Percentiles rank a stretch among this genome's conserved stretches.
Conservation (phyloP, 2,797 vertebrate genomes). For the Trachops cirrhosus region DNA sequence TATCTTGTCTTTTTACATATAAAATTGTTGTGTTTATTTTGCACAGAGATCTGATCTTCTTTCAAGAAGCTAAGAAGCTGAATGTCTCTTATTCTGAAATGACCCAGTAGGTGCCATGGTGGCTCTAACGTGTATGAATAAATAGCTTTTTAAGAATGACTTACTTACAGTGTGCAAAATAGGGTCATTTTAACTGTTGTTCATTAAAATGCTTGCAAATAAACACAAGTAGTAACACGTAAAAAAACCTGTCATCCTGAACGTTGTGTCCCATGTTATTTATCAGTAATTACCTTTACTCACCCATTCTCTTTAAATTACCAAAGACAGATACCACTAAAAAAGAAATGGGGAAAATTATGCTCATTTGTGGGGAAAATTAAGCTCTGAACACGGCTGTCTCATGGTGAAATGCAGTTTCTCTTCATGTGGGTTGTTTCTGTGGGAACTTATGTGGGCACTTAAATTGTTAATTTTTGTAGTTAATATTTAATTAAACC, state of each 20-base stretch:
- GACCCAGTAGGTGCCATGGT: not conserved
- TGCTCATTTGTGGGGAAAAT: not conserved
- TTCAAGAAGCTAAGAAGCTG: not conserved
- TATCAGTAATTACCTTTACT: conserved; percentile 7
- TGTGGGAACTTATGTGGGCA: not conserved
- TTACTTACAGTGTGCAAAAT: not conserved
- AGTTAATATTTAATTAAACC: conserved; percentile 15
- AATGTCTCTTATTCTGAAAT: not conserved
- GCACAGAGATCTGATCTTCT: not conserved
- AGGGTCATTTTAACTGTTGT: not conserved
- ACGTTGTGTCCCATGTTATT: not conserved
- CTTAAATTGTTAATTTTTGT: not conserved
- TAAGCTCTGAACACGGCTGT: not conserved
- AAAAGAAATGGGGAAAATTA: not conserved
- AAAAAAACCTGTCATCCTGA: not conserved
- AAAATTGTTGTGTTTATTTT: not conserved
- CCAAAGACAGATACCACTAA: not conserved
- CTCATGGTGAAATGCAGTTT: not conserved
- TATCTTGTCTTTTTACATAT: not conserved
- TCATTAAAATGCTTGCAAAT: conserved; percentile 1
- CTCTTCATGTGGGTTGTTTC: not conserved
- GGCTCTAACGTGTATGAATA: not conserved
- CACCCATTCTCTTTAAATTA: not conserved
- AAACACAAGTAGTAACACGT: not conserved
- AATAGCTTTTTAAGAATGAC: conserved; percentile 18